These are phyloP conservation scores for Diogma glabrata DNA, from an alignment of 2,888 invertebrate species.

Conservation along the genomic window DNA sequence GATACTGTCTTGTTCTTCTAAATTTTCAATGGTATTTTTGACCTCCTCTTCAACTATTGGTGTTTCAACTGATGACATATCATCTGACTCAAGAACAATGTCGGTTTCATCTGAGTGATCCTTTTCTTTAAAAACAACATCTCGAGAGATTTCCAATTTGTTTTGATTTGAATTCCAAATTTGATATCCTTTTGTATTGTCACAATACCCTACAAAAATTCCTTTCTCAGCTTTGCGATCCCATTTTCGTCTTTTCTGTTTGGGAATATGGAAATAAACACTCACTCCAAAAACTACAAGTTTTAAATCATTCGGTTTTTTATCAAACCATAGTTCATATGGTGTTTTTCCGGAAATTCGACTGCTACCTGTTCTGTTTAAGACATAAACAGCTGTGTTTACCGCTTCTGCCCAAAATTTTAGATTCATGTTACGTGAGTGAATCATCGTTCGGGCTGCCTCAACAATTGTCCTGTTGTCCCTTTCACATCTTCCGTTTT, in stretches of 20 bases:
- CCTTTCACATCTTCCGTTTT: conserved; percentile 14
- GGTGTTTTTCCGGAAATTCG: conserved; percentile 18
- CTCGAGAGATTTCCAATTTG: background rate
- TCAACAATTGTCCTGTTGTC: background rate
- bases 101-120: too few species aligned
- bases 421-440: conserved; percentile 19
- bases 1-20: too few species aligned
- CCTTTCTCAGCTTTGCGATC: background rate
- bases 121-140: conserved; percentile 8
- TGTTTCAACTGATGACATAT: too few species aligned
- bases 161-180: background rate
- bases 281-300: conserved; percentile 20
- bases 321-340: conserved; percentile 19
- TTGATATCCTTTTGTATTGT: conserved; percentile 4
- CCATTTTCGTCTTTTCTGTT: conserved; percentile 16
- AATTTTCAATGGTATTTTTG: background rate
- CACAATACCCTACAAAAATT: background rate
- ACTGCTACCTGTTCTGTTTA: conserved; percentile 23
- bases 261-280: conserved; percentile 19
- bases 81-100: too few species aligned
- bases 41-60: background rate
- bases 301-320: conserved; percentile 17
- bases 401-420: conserved; percentile 24
- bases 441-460: conserved; percentile 16
- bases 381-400: conserved; percentile 23